Conservation (phyloP, 64 coral and sea anemone genomes). For the Astreopora myriophthalma region DNA sequence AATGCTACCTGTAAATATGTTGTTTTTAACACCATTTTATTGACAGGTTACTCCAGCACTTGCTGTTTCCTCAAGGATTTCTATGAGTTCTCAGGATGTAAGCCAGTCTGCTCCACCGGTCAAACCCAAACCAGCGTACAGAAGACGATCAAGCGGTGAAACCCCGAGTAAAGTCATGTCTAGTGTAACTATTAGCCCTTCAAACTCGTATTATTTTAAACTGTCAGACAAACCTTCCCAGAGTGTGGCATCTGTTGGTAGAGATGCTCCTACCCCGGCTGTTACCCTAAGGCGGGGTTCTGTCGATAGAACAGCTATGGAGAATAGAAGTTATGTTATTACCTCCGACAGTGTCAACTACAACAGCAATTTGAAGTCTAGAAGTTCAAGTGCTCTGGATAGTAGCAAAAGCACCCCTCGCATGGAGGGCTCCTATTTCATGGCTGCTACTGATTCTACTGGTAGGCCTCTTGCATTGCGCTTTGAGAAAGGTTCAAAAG, state of each 20-base stretch:
- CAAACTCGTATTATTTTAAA: conserved; percentile 22
- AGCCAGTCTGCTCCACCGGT: conserved; percentile 2
- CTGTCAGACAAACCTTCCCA: conserved; percentile 12
- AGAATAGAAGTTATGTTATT: conserved; percentile 83
- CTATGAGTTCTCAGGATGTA: conserved; percentile 10
- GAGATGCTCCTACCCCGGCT: conserved; percentile 3
- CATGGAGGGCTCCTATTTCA: conserved; percentile 84
- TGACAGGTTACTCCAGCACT: conserved; percentile 52
- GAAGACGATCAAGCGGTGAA: not conserved
- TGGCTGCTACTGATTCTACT: conserved; percentile 84
- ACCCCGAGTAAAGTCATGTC: conserved; percentile 29
- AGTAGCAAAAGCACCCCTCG: not conserved
- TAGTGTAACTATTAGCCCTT: conserved; percentile 41
- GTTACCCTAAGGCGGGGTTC: conserved; percentile 69
- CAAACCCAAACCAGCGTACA: conserved; percentile 38
- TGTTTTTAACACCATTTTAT: not conserved
- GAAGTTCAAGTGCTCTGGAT: conserved; percentile 19
- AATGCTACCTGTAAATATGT: not conserved
- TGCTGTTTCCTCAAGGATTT: conserved; percentile 11
- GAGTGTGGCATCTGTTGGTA: not conserved
- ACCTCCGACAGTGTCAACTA: conserved; percentile 61
- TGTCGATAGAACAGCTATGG: conserved; percentile 76
- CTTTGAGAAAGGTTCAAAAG: conserved; percentile 75
- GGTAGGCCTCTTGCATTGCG: conserved; percentile 81
- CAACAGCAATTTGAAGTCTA: conserved; percentile 53